Evolutionary conservation across 1,140 invertebrate species (phyloP), one percentile per base, ranked within the genome.

Genomic region (Lordiphosa collinella): DNA sequence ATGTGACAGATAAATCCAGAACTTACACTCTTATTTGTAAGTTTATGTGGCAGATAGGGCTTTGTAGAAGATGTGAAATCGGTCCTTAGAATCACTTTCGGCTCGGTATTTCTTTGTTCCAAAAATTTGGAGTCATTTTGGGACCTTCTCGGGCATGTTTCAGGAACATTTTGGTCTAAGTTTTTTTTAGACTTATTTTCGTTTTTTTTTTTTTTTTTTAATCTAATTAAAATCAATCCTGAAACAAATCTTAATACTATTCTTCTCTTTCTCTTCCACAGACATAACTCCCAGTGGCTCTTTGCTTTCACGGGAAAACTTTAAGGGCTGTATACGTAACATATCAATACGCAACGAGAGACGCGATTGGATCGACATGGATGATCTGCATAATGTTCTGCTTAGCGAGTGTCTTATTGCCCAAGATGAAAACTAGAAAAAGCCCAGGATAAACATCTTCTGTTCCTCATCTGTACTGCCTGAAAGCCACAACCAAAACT

Each of bases 291-390:
- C 91, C 48, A 93, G 89, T 73, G 93, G 91, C 66, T 95, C 92
- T 16, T 89, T 93, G 46, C 90, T 91, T 76, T 92, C 90, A 36
- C 91, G 91, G 68, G 95, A 96, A 62, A 96, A 96, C 79, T 98
- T 98, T 89, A 95, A 95, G 84, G 97, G 97, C 6, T 98, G 97
- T 90, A 95, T 98, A 72, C 91, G 94, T 36, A 96, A 97, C 78
- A 91, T 98, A 6, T 92, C 92, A 49, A 94, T 97, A 49, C 91
- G 93, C 55, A 90, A 90, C 25, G 91, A 91, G 65, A 90, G 90
- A 54, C 91, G 92, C 46, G 94, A 96, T 87, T 98, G 96, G 96
- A 94, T 93, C 10, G 93, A 94, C 60, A 96, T 96, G 95, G 92
- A 93, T 48, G 90, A 93, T 40, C 89, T 96, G 41, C 93, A 95